Percentiles rank a stretch among this genome's conserved stretches.
Conservation (phyloP, 1,140 invertebrate species). For the Macrocentrus cingulum region DNA sequence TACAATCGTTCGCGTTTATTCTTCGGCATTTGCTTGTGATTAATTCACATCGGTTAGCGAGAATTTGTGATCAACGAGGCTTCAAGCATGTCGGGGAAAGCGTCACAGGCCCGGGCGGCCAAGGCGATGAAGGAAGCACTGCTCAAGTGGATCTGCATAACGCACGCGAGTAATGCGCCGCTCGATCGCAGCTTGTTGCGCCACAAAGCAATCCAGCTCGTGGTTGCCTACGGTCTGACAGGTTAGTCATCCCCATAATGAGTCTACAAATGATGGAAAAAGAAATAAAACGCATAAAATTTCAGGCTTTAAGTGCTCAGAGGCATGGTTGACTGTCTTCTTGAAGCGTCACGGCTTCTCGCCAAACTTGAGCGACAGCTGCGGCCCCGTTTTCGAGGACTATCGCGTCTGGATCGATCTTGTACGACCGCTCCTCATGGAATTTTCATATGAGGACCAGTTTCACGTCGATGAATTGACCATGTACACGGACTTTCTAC, state of each 20-base stretch:
- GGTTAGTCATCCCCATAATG: conserved; percentile 29
- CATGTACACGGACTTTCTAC: conserved; percentile 37
- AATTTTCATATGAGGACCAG: conserved; percentile 39
- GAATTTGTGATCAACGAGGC: no score
- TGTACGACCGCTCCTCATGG: conserved; percentile 34
- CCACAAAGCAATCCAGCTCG: conserved; percentile 39
- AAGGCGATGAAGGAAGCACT: conserved; percentile 35
- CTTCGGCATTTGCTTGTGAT: no score
- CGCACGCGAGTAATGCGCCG: conserved; percentile 37
- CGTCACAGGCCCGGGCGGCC: not conserved
- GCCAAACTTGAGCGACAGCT: conserved; percentile 23
- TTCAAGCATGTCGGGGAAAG: conserved; percentile 19
- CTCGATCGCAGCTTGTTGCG: conserved; percentile 34
- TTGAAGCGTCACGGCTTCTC: conserved; percentile 41
- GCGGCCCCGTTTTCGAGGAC: conserved; percentile 40
- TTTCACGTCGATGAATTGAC: conserved; percentile 42
- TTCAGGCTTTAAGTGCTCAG: conserved; percentile 42
- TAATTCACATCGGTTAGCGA: no score
- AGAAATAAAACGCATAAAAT: not conserved
- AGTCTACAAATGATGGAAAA: not conserved
- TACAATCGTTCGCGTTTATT: no score
- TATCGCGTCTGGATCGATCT: conserved; percentile 42
- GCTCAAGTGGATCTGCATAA: conserved; percentile 43
- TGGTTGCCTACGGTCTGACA: conserved; percentile 23
- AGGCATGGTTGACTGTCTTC: conserved; percentile 42